A percentile compares a stretch with the other conserved stretches of the same genome.
Conservation (phyloP, 2,888 invertebrate species). For the Drosophila austrosaltans region DNA sequence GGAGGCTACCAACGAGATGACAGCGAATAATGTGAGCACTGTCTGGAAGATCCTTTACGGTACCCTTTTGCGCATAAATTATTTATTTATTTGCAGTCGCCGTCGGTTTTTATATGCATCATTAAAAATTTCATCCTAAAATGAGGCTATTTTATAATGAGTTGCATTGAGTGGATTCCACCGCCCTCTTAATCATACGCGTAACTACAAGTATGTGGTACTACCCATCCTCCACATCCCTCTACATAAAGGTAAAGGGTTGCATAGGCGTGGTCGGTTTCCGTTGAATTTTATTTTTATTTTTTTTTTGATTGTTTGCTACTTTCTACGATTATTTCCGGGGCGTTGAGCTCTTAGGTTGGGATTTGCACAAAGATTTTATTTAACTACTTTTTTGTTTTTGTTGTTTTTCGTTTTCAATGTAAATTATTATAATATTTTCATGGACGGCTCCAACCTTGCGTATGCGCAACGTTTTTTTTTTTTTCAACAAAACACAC, state of each 20-base stretch:
- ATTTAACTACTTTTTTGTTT: not conserved
- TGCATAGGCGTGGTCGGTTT: conserved; percentile 34
- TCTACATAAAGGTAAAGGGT: not conserved
- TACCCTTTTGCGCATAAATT: conserved; percentile 65
- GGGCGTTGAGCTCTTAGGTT: conserved; percentile 54
- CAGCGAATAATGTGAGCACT: conserved; percentile 42
- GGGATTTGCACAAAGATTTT: conserved; percentile 41
- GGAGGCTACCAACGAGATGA: conserved; percentile 47
- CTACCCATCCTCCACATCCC: conserved; percentile 9
- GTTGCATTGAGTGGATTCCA: conserved; percentile 44
- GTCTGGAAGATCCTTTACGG: conserved; percentile 23
- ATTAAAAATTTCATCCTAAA: conserved; percentile 61
- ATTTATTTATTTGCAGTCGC: conserved; percentile 76
- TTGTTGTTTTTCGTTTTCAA: conserved; percentile 21
- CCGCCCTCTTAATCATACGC: conserved; percentile 23
- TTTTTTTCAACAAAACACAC: conserved; percentile 24
- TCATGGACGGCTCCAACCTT: conserved; percentile 39
- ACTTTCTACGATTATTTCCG: conserved; percentile 62
- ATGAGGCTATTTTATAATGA: conserved; percentile 59
- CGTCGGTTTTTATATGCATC: conserved; percentile 58
- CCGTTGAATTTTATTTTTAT: conserved; percentile 28
- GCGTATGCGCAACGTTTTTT: conserved; percentile 59
- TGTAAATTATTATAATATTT: conserved; percentile 55
- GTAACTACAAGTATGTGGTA: conserved; percentile 4
- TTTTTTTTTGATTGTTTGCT: conserved; percentile 44